These are phyloP conservation scores for Acronicta alni DNA, from an alignment of 2,888 invertebrate genomes.

Conservation along the genomic window DNA sequence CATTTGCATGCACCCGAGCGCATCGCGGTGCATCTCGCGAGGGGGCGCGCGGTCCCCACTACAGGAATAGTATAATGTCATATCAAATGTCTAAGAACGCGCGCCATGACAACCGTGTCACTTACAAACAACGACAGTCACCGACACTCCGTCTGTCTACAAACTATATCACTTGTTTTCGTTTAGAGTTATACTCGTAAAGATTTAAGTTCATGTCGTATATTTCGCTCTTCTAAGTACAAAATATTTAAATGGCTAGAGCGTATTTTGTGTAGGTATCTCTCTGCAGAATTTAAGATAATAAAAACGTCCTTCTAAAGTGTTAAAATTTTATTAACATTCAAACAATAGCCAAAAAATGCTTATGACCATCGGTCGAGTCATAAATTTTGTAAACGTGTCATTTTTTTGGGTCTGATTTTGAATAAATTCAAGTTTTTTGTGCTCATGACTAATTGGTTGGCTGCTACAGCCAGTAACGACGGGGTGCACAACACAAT, in stretches of 20 bases:
- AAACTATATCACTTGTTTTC: constrained; percentile 34
- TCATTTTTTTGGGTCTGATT: constrained; percentile 78
- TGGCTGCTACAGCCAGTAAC: constrained; percentile 69
- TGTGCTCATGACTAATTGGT: constrained; percentile 85
- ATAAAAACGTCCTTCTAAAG: constrained; percentile 76
- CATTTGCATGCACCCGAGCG: constrained; percentile 86
- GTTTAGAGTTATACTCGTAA: constrained; percentile 8
- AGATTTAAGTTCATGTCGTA: constrained; percentile 9
- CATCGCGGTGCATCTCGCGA: constrained; percentile 72
- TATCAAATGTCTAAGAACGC: constrained; percentile 81
- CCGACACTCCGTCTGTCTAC: constrained; percentile 26
- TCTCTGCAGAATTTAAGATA: constrained; percentile 66
- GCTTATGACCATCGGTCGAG: constrained; percentile 71
- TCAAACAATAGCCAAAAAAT: constrained; percentile 79
- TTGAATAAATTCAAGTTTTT: constrained; percentile 76
- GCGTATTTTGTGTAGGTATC: constrained; percentile 45
- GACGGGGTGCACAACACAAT: constrained; percentile 79
- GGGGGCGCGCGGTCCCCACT: constrained; percentile 58
- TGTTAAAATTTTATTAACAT: constrained; percentile 83
- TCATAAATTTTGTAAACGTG: constrained; percentile 81
- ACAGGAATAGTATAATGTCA: constrained; percentile 87
- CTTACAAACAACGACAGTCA: constrained; percentile 33
- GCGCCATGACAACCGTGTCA: constrained; percentile 62
- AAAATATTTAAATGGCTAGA: constrained; percentile 34
- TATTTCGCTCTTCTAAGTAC: constrained; percentile 36